Evolutionary conservation across 2,888 invertebrate genomes (phyloP).

Genomic region (Acleris laterana): DNA sequence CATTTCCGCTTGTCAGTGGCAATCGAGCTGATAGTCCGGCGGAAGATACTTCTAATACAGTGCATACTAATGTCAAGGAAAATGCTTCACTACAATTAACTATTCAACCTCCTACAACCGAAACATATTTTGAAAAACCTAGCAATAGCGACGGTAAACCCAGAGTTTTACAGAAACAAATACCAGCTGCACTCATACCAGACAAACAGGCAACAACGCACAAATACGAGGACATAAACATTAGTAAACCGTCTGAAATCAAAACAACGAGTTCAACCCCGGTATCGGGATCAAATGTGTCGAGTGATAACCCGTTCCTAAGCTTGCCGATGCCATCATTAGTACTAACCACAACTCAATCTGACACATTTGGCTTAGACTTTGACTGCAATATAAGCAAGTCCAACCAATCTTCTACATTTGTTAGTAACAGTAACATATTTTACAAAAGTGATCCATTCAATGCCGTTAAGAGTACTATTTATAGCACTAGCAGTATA

Average conservation of each 20-base stretch:
- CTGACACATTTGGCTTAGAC: conserved; percentile 70
- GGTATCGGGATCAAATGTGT: conserved; percentile 51
- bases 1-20: conserved; percentile 89
- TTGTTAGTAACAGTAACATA: conserved; percentile 63
- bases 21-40: conserved; percentile 80
- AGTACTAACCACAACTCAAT: conserved; percentile 60
- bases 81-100: conserved; percentile 36
- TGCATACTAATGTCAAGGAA: conserved; percentile 51
- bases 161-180: conserved; percentile 48
- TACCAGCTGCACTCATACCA: conserved; percentile 40
- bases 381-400: conserved; percentile 74
- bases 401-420: conserved; percentile 61
- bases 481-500: conserved; percentile 77
- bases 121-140: conserved; percentile 61
- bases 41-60: conserved; percentile 60
- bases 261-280: conserved; percentile 52
- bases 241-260: conserved; percentile 50
- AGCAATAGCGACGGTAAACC: conserved; percentile 48
- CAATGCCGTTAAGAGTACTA: conserved; percentile 68
- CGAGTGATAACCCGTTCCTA: conserved; percentile 73
- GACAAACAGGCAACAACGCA: conserved; percentile 57
- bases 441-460: conserved; percentile 78
- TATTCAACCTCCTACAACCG: conserved; percentile 52
- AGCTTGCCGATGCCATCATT: conserved; percentile 70
- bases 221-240: conserved; percentile 55